phyloP scores from a whole-genome alignment of 2,888 invertebrate genomes.

The Beris chalybata region DNA sequence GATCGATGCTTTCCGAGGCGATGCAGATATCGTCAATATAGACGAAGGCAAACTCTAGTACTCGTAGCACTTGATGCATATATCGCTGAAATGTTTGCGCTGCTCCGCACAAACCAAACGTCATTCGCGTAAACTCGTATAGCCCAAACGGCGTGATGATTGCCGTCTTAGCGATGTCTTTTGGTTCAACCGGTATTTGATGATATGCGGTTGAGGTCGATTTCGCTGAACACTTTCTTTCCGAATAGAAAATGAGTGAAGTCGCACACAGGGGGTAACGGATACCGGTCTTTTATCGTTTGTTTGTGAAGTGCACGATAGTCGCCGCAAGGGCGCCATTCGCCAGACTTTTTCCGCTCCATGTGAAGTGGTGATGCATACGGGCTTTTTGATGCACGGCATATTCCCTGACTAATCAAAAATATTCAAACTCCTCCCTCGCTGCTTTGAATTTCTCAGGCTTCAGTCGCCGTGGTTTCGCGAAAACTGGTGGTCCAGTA shows the following conservation, averaged over 20 bases:
- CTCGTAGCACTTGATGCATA: slow-evolving; percentile 43
- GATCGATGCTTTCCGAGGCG: slow-evolving; percentile 38
- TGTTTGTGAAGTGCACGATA: slow-evolving; percentile 20
- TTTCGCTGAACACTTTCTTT: neutral
- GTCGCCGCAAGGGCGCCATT: slow-evolving; percentile 46
- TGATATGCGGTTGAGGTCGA: slow-evolving; percentile 3
- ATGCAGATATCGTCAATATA: slow-evolving; percentile 45
- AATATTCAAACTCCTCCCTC: neutral
- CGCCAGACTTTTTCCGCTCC: slow-evolving; percentile 29
- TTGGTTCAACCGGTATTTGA: neutral
- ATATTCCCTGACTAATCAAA: slow-evolving; percentile 46
- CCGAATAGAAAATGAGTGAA: neutral
- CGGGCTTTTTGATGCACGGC: slow-evolving; percentile 49
- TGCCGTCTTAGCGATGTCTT: slow-evolving; percentile 14
- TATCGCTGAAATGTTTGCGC: slow-evolving; percentile 47
- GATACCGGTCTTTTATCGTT: neutral
- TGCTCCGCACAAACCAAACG: slow-evolving; percentile 47
- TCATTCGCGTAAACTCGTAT: slow-evolving; percentile 45
- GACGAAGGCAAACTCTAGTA: slow-evolving; percentile 34
- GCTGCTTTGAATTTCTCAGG: slow-evolving; percentile 35
- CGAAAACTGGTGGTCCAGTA: neutral
- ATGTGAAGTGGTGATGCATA: slow-evolving; percentile 51
- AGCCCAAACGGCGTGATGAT: slow-evolving; percentile 48
- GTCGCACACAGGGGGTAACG: slow-evolving; percentile 15
- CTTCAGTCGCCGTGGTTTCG: slow-evolving; percentile 39